A percentile compares a stretch with the other conserved stretches of the same genome.
phyloP scores from a whole-genome alignment of 30 jellyfish, hydroid and myxozoan genomes.

The Calvadosia cruxmelitensis region DNA sequence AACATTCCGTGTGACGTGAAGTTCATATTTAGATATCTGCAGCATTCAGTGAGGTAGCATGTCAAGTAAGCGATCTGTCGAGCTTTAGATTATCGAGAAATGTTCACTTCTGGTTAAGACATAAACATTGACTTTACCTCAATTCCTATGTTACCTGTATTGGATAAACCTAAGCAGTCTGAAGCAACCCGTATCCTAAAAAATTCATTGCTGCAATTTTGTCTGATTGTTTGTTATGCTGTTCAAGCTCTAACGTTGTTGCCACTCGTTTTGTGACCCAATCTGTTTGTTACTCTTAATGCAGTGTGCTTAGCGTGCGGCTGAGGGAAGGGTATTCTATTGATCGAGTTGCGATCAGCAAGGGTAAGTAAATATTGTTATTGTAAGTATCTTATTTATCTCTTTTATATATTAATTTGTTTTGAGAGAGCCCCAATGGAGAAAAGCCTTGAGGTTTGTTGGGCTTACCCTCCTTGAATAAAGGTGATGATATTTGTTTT shows the following conservation, averaged over 20 bases:
- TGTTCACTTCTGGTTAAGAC: neutral
- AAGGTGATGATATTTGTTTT: no score
- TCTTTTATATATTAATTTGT: no score
- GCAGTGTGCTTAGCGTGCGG: constrained; percentile 85
- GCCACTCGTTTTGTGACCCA: neutral
- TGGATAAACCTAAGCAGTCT: neutral
- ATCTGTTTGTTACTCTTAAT: neutral
- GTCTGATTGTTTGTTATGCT: neutral
- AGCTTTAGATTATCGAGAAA: no score
- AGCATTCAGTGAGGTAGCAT: no score
- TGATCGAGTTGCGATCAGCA: constrained; percentile 37
- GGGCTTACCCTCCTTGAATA: constrained; percentile 5
- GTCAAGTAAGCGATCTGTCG: no score
- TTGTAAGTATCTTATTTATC: neutral
- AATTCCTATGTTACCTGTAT: no score
- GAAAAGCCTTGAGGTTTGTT: neutral
- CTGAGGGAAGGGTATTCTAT: constrained; percentile 90
- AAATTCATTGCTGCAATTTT: neutral
- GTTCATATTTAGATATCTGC: no score
- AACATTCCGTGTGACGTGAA: no score
- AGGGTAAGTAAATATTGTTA: neutral
- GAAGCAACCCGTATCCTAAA: neutral
- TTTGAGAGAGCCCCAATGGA: no score
- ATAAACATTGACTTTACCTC: no score
- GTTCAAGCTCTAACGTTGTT: neutral